Base-by-base conservation (phyloP, 2,113 vertebrate genomes). In the Stigmatopora nigra region DNA sequence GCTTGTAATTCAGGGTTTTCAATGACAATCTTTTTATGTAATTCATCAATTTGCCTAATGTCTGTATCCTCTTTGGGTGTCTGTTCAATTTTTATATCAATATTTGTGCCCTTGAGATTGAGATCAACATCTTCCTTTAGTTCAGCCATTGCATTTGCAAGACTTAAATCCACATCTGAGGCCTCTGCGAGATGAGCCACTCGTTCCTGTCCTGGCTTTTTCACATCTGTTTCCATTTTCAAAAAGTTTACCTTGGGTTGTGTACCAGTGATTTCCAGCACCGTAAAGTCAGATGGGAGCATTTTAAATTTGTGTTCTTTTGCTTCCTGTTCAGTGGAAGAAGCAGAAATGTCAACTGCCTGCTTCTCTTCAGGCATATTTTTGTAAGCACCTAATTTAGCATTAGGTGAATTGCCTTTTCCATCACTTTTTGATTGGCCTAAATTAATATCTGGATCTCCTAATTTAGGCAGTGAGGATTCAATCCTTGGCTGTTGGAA, bases 401-500 rank as follows among this genome's bases (percentile, higher is more conserved):
- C 57, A 14, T 73, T 69, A 48, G 69, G 64, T 31, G 78, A 45
- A 61, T 75, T 58, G 22, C 76, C 48, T 47, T 76, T 71, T 9
- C 68, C 56, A n/a, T 82, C 44, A 69, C 63, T 77, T 14, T 80
- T 76, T 76, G 81, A 71, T 3, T 57, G 10, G 48, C 60, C 71
- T 17, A 55, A 61, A 61, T 82, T 75, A 13, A 69, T 41, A 64
- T 68, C 64, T 19, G 76, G 47, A 38, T 45, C 76, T 79, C 82
- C 85, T 1, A 76, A 61, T 57, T 77, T 84, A 52, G 82, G 69
- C 44, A 86, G 31, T 10, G 81, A 77, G 17, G 86, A 60, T 7
- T 71, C 62, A 52, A 84, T 53, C 25, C 68, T 75, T 48, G 81
- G 83, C 45, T 82, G 61, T 76, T 87, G 80, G 44, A 88, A 84